Conservation (phyloP, 2,797 vertebrate species). For the Jordanella pulchra region DNA sequence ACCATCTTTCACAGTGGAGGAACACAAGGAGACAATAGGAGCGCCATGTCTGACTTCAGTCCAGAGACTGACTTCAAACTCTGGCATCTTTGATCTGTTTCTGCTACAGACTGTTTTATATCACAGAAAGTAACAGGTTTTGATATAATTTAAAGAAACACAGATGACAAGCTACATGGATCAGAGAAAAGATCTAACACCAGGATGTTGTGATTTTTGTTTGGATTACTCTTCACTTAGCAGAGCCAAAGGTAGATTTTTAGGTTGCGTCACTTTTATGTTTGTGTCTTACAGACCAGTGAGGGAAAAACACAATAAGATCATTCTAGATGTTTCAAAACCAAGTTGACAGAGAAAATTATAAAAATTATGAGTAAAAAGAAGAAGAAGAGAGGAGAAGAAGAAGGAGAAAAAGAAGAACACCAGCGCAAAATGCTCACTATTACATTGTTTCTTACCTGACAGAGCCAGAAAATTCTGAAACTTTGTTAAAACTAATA, state of each 20-base stretch:
- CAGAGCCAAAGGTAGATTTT: background rate
- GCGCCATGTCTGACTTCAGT: slow-evolving; percentile 49
- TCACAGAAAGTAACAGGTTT: slow-evolving; percentile 47
- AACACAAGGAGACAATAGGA: slow-evolving; percentile 44
- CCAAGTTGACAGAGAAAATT: background rate
- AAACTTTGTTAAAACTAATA: background rate
- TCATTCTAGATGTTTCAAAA: background rate
- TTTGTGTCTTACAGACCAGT: background rate
- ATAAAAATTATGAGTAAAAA: background rate
- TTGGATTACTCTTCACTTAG: slow-evolving; percentile 32
- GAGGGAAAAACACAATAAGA: background rate
- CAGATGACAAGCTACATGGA: slow-evolving; percentile 55
- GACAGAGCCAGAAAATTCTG: background rate
- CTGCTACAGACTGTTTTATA: slow-evolving; percentile 51
- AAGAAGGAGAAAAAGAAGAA: background rate
- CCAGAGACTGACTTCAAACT: slow-evolving; percentile 34
- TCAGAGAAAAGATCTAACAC: slow-evolving; percentile 41
- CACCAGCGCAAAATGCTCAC: background rate
- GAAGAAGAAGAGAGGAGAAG: no score
- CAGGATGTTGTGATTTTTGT: slow-evolving; percentile 58
- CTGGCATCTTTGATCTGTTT: slow-evolving; percentile 53
- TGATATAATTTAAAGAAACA: slow-evolving; percentile 52
- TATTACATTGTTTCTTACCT: background rate
- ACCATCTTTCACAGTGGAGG: slow-evolving; percentile 20
- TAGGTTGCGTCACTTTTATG: background rate